A percentile compares a stretch with the other conserved stretches of the same genome.
Evolutionary conservation across 2,888 invertebrate genomes (phyloP).

Genomic region (Onthophagus sagittarius): DNA sequence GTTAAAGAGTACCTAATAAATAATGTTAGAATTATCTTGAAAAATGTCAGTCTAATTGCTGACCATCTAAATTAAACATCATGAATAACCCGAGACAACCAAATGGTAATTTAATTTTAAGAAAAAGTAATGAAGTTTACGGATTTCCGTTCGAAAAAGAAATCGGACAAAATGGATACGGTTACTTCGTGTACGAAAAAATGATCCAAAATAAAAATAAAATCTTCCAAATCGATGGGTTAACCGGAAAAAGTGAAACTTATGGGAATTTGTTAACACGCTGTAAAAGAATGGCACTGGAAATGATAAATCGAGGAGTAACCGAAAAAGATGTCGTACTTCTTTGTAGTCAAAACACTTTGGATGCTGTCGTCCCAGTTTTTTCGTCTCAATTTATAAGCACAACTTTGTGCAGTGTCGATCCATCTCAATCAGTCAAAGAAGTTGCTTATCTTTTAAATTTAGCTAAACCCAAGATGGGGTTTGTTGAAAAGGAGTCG

Average conservation of each 20-base stretch:
- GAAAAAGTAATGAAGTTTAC: constrained; percentile 14
- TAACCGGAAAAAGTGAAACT: constrained; percentile 46
- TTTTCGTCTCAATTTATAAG: constrained; percentile 49
- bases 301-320: constrained; percentile 43
- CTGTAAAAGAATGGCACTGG: constrained; percentile 46
- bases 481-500: constrained; percentile 29
- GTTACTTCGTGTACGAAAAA: constrained; percentile 22
- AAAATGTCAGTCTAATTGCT: no score
- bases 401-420: constrained; percentile 26
- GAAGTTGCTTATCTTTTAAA: constrained; percentile 30
- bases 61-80: background rate
- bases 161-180: constrained; percentile 18
- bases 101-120: background rate
- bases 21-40: no score
- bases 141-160: background rate
- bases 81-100: background rate
- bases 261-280: constrained; percentile 42
- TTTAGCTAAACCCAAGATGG: constrained; percentile 28
- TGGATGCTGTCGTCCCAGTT: constrained; percentile 46
- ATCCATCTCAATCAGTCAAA: constrained; percentile 25
- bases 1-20: no score
- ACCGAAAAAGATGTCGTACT: constrained; percentile 46
- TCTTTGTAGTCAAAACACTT: constrained; percentile 47
- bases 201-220: constrained; percentile 19
- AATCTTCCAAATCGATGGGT: constrained; percentile 29